Evolutionary conservation across 2,113 vertebrate genomes (phyloP), one percentile per base, ranked within the genome.

Genomic region (Psammodynastes pulverulentus): DNA sequence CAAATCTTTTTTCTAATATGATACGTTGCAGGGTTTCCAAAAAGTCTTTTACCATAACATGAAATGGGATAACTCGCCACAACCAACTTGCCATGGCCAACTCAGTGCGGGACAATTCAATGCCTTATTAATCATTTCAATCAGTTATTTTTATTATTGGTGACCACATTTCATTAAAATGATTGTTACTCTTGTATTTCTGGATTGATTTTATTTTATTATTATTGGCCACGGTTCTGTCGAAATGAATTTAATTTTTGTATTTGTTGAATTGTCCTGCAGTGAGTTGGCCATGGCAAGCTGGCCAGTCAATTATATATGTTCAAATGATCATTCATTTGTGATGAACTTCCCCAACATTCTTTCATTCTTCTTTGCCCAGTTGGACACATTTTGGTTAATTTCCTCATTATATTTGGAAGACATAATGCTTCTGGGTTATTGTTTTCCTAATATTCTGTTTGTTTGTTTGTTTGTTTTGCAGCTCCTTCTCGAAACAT

Each of bases 401-500:
- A 90, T 84, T 26, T 90, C 34, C 24, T 90, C 15, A 9, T 90
- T 53, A 45, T 43, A 45, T 5, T 52, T 19, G 49, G 6, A 39
- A 29, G 23, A 53, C 24, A 23, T 24, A 29, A 15, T 39, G 3
- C 24, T 93, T 7, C 52, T 56, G 15, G 1, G 34, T n/a, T 54
- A 21, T 62, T 72, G 13, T 5, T 34, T 48, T 48, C 2, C 5
- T 88, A 29, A 88, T 23, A 3, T 43, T n/a, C 24, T 52, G 15
- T 52, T 52, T 52, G 48, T 48, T 53, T 19, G 52, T 21, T 54
- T 54, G 19, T 54, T 54, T 6, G 53, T 29, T 58, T 51, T 56
- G 12, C 85, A 95, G 94, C 1, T 8, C 46, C 53, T 5, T 9
- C 23, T 34, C 88, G 91, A 51, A 87, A 93, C 5, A 89, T 89